Percentiles rank a stretch among this genome's conserved stretches.
phyloP scores from a whole-genome alignment of 2,888 invertebrate species.

The Stomorhina lunata region DNA sequence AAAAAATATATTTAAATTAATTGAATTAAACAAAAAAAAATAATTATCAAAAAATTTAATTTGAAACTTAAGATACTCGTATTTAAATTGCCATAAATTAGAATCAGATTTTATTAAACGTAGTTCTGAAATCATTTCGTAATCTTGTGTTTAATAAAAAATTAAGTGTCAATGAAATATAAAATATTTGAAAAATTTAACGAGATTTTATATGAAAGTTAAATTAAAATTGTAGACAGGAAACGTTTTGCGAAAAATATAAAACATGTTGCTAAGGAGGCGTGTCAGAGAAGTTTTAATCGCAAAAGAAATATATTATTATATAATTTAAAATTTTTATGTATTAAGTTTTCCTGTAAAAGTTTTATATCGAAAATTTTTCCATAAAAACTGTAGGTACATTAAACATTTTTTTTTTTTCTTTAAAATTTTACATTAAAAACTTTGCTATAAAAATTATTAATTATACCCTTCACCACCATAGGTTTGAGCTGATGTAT shows the following conservation, averaged over 20 bases:
- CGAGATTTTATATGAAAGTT: not conserved
- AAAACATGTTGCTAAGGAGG: not conserved
- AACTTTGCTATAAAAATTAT: too few species aligned
- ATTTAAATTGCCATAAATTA: not conserved
- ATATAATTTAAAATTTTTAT: too few species aligned
- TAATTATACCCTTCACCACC: too few species aligned
- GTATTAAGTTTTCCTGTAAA: too few species aligned
- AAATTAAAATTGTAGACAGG: not conserved
- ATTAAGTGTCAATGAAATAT: not conserved
- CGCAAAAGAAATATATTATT: too few species aligned
- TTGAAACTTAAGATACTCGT: not conserved
- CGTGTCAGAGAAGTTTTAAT: not conserved
- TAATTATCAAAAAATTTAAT: constrained; percentile 12
- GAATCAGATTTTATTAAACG: not conserved
- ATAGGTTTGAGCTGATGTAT: too few species aligned
- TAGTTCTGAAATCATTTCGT: not conserved
- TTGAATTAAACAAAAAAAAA: not conserved
- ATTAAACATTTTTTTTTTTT: too few species aligned
- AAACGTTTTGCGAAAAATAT: not conserved
- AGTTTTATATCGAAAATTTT: too few species aligned
- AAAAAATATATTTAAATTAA: not conserved
- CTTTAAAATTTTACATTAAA: too few species aligned
- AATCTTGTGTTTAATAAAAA: not conserved
- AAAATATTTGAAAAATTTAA: constrained; percentile 4
- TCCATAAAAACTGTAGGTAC: too few species aligned